Conservation (phyloP, 2,797 vertebrate genomes). For the Enteromius anoplus region DNA sequence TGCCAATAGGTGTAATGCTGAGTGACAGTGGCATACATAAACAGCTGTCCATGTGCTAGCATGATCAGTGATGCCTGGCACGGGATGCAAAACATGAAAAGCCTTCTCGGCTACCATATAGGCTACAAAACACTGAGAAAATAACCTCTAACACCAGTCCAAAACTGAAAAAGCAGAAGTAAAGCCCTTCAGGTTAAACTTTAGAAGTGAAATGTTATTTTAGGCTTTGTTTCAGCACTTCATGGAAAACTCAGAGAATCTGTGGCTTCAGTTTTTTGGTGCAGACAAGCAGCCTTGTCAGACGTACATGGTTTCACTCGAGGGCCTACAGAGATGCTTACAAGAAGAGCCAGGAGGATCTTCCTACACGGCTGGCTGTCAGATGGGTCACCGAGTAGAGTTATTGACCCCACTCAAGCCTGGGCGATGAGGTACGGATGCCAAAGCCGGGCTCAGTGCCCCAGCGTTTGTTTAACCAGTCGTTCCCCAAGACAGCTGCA, state of each 20-base stretch:
- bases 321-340: slow-evolving; percentile 3
- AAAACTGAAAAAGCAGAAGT: slow-evolving; percentile 20
- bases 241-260: slow-evolving; percentile 8
- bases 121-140: slow-evolving; percentile 27
- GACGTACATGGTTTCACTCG: slow-evolving; percentile 20
- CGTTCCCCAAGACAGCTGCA: slow-evolving; percentile 60
- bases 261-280: slow-evolving; percentile 11
- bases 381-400: slow-evolving; percentile 16
- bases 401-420: slow-evolving; percentile 37
- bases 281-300: slow-evolving; percentile 13
- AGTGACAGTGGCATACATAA: slow-evolving; percentile 40
- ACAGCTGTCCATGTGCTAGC: slow-evolving; percentile 27
- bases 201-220: slow-evolving; percentile 28
- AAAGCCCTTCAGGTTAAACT: slow-evolving; percentile 34
- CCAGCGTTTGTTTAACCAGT: slow-evolving; percentile 61
- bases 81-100: slow-evolving; percentile 19
- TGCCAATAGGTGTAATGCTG: slow-evolving; percentile 34
- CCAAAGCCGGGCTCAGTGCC: slow-evolving; percentile 44
- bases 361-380: slow-evolving; percentile 12
- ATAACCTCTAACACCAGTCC: slow-evolving; percentile 10
- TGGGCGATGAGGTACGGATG: slow-evolving; percentile 36
- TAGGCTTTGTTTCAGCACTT: slow-evolving; percentile 24
- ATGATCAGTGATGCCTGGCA: slow-evolving; percentile 38
- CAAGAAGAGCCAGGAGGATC: slow-evolving; percentile 8
- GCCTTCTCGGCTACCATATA: slow-evolving; percentile 28